Evolutionary conservation across 2,888 invertebrate species (phyloP), one percentile per base, ranked within the genome.

Genomic region (Stenoptilia bipunctidactyla): DNA sequence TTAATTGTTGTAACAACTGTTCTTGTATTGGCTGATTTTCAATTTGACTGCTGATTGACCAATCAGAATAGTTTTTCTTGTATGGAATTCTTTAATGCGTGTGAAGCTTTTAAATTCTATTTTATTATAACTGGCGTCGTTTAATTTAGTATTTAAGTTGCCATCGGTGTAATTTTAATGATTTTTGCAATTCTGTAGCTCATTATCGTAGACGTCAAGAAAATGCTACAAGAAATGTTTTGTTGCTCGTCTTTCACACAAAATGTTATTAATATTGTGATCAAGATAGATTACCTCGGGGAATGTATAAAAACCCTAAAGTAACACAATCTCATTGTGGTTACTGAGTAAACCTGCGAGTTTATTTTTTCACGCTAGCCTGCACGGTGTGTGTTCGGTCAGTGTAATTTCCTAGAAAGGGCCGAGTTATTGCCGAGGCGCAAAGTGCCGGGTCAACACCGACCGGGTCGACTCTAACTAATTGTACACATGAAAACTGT

Each of bases 381-480:
- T 14, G 49, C 53, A 49, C 50, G 53, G 57, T 52, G 62, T 65
- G 64, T 62, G 58, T 61, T 48, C 56, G 49, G 50, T 56, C 51
- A 45, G 56, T 55, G 30, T 30, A 8, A 30, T 58, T 71, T 74
- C 70, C 62, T 64, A 67, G 74, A 73, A 79, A 71, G 68, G 70
- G 66, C 60, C 56, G 58, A 57, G 51, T 52, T 56, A 58, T 64
- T 54, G 58, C 54, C 53, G 55, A 76, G 73, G 76, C 77, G 79
- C 69, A 55, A 80, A 80, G 76, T 75, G 70, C 59, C 71, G 47
- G 53, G 75, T 71, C 66, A 76, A 79, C 61, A 76, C 10, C 4
- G 30, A 4, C 30, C 30, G 30, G 2, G n/a, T 5, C 25, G 6
- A 30, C 12, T 20, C 20, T 20, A 20, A 3, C 4, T 30, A 4